Percentiles rank a stretch among this genome's conserved stretches.
Evolutionary conservation across 1,140 invertebrate genomes (phyloP).

Genomic region (Wiebesia pumilae): DNA sequence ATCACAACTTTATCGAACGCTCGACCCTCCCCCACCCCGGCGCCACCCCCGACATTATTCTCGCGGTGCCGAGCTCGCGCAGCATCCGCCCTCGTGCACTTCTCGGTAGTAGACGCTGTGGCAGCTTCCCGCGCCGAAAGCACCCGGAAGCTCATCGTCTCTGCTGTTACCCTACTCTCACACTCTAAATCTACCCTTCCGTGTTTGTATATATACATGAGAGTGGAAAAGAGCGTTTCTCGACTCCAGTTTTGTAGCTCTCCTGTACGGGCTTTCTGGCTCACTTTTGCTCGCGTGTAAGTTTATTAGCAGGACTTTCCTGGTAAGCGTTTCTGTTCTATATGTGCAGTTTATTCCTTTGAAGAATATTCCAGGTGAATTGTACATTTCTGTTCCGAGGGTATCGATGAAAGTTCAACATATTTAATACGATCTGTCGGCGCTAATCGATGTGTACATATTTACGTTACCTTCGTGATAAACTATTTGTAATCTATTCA

Average conservation of each 20-base stretch:
- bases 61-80: neutral
- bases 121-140: slow-evolving; percentile 13
- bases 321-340: neutral
- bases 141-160: slow-evolving; percentile 11
- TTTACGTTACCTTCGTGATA: too few relatives aligned
- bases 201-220: neutral
- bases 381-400: neutral
- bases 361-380: neutral
- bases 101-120: neutral
- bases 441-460: too few relatives aligned
- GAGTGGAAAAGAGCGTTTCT: neutral
- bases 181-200: slow-evolving; percentile 38
- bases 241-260: neutral
- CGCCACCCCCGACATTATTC: slow-evolving; percentile 12
- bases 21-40: slow-evolving; percentile 39
- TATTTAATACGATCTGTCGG: neutral
- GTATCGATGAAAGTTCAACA: neutral
- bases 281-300: slow-evolving; percentile 45
- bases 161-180: neutral
- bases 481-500: too few relatives aligned
- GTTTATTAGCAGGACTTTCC: slow-evolving; percentile 34
- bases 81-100: neutral
- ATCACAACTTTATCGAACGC: slow-evolving; percentile 75
- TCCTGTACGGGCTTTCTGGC: slow-evolving; percentile 19
- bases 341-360: neutral